Evolutionary conservation across 2,888 invertebrate species (phyloP).

Genomic region (Aphrophora alni): DNA sequence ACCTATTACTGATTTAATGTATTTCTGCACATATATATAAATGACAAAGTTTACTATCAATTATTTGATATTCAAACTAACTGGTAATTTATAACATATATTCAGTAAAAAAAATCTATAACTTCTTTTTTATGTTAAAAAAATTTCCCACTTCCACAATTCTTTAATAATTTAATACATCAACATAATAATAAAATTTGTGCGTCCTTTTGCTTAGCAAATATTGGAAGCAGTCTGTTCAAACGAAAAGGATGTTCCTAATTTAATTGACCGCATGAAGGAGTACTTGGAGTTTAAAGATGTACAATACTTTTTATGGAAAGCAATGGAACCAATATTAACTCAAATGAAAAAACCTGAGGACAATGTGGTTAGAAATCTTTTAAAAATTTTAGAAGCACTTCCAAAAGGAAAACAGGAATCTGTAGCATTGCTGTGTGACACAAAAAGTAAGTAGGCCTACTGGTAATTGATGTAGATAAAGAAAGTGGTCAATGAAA

Average conservation of each 20-base stretch:
- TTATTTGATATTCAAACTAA: too few relatives aligned
- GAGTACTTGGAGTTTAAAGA: conserved; percentile 38
- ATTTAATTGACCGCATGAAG: conserved; percentile 3
- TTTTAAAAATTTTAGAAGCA: conserved; percentile 31
- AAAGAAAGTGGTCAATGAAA: too few relatives aligned
- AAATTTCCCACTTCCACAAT: too few relatives aligned
- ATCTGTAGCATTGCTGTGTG: background rate
- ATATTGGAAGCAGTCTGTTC: background rate
- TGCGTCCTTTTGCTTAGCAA: background rate
- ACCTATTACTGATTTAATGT: too few relatives aligned
- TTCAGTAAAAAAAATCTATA: too few relatives aligned
- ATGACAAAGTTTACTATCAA: too few relatives aligned
- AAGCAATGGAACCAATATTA: conserved; percentile 38
- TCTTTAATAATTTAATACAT: too few relatives aligned
- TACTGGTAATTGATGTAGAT: too few relatives aligned
- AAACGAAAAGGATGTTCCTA: background rate
- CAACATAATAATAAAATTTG: too few relatives aligned
- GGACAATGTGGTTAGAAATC: conserved; percentile 18
- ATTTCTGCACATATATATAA: too few relatives aligned
- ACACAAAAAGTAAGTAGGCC: conserved; percentile 8
- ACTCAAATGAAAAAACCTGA: background rate
- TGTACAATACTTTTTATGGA: conserved; percentile 41
- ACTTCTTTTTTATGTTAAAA: too few relatives aligned
- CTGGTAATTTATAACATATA: too few relatives aligned
- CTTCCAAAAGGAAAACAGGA: conserved; percentile 30